These are phyloP conservation scores for Pristiophorus japonicus DNA, from an alignment of 2,113 vertebrate species.

Conservation along the genomic window DNA sequence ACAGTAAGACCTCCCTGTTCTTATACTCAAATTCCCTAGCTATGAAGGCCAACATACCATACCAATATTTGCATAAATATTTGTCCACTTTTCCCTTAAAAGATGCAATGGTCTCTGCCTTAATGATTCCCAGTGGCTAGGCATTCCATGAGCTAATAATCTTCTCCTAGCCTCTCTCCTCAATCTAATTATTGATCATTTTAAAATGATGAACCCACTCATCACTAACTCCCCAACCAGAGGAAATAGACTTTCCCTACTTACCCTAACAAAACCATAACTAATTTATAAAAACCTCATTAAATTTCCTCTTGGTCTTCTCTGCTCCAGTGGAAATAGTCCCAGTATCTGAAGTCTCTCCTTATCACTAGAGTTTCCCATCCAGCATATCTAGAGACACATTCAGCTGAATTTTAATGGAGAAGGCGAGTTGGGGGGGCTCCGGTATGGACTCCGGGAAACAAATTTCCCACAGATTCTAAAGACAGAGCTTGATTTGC, in stretches of 20 bases:
- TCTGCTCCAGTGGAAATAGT: background rate
- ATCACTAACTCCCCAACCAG: background rate
- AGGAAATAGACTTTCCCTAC: background rate
- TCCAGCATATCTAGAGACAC: background rate
- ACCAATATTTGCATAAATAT: too few relatives aligned
- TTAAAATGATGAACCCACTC: background rate
- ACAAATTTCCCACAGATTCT: too few relatives aligned
- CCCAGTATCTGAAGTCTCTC: background rate
- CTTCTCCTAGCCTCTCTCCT: background rate
- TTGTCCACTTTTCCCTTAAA: too few relatives aligned
- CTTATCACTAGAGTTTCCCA: background rate
- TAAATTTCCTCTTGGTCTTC: background rate
- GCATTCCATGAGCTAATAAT: background rate
- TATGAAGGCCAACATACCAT: too few relatives aligned
- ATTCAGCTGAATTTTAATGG: too few relatives aligned
- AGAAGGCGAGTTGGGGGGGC: too few relatives aligned
- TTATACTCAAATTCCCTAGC: too few relatives aligned
- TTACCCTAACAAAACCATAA: background rate
- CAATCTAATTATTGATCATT: background rate
- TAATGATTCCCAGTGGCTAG: background rate
- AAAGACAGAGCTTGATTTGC: too few relatives aligned
- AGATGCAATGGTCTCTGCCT: background rate
- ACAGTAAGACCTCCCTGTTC: too few relatives aligned
- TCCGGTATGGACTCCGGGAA: too few relatives aligned
- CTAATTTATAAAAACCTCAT: background rate